Conservation (phyloP, 2,888 invertebrate genomes). For the Athalia circularis region DNA sequence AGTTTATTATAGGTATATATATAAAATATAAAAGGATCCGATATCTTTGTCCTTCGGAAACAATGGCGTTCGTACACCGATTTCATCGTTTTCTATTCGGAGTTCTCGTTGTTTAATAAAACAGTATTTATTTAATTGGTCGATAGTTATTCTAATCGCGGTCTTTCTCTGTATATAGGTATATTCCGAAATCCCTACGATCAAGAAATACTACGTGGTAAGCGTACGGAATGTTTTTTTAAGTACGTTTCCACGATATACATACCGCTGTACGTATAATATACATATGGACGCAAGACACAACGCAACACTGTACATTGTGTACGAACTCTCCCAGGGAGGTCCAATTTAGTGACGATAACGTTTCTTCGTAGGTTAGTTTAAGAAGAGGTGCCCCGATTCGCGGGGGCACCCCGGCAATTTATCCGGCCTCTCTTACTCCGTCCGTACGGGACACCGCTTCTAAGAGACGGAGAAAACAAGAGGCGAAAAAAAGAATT, state of each 20-base stretch:
- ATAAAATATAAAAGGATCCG: background rate
- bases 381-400: slow-evolving; percentile 12
- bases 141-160: slow-evolving; percentile 37
- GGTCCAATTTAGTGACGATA: slow-evolving; percentile 38
- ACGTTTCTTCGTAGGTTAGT: background rate
- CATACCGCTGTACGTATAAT: background rate
- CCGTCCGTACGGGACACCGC: background rate
- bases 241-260: no score
- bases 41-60: background rate
- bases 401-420: slow-evolving; percentile 7
- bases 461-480: no score
- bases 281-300: background rate
- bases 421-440: slow-evolving; percentile 56
- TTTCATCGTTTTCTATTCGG: background rate
- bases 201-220: background rate
- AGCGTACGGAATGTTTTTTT: slow-evolving; percentile 6
- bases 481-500: no score
- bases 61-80: background rate
- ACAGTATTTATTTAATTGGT: slow-evolving; percentile 24
- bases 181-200: slow-evolving; percentile 34
- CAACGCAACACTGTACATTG: no score
- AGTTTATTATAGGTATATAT: background rate
- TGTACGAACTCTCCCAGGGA: background rate
- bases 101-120: background rate
- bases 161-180: slow-evolving; percentile 1